A percentile compares a stretch with the other conserved stretches of the same genome.
These are phyloP conservation scores for Callospermophilus lateralis DNA, from an alignment of 2,113 vertebrate genomes.

Conservation along the genomic window DNA sequence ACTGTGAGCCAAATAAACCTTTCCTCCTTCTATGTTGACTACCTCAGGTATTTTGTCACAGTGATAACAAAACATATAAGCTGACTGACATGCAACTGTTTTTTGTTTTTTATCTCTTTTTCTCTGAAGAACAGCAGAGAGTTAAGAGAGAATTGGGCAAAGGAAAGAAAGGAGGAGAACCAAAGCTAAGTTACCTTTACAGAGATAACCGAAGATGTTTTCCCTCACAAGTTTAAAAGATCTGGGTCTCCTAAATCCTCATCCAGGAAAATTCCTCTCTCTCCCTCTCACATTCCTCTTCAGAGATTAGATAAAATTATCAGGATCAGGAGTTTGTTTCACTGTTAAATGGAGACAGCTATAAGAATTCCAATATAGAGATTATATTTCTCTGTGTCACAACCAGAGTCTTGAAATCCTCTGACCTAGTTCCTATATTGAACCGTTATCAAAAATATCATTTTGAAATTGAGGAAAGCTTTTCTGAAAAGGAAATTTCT, in stretches of 20 bases:
- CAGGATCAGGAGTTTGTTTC: neutral
- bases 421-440: neutral
- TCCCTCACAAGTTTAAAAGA: neutral
- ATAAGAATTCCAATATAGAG: neutral
- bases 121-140: neutral
- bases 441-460: neutral
- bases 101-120: neutral
- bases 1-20: neutral
- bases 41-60: neutral
- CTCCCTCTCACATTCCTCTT: neutral
- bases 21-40: neutral
- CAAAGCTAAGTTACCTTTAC: neutral
- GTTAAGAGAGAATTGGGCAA: neutral
- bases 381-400: neutral
- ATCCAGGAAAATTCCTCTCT: neutral
- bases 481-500: neutral
- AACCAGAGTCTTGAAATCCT: neutral
- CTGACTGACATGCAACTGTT: neutral
- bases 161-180: neutral
- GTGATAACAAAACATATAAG: neutral
- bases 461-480: neutral
- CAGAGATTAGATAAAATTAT: neutral
- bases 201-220: neutral
- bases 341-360: neutral
- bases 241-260: neutral